A percentile compares a stretch with the other conserved stretches of the same genome.
Evolutionary conservation across 1,140 invertebrate genomes (phyloP).

Genomic region (Drosophila tsacasi): DNA sequence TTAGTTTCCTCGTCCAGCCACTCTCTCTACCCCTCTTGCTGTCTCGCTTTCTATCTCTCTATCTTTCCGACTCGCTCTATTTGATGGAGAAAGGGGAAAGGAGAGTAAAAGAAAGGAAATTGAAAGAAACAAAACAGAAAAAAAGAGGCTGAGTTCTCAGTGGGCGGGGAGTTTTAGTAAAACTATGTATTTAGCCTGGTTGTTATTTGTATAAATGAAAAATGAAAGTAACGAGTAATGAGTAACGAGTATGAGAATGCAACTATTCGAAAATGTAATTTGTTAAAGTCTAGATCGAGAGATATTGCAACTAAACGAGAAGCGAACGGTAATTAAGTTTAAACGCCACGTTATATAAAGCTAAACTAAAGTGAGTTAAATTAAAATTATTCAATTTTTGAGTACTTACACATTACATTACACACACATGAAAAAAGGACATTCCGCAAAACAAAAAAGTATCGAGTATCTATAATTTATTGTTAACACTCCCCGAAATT

Average conservation of each 20-base stretch:
- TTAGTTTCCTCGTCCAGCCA: slow-evolving; percentile 33
- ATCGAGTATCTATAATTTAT: slow-evolving; percentile 47
- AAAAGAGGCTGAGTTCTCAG: slow-evolving; percentile 31
- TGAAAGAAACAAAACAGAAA: not conserved
- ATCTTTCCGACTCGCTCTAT: slow-evolving; percentile 14
- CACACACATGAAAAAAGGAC: slow-evolving; percentile 48
- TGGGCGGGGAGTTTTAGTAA: slow-evolving; percentile 42
- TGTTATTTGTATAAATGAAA: slow-evolving; percentile 57
- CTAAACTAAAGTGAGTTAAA: slow-evolving; percentile 33
- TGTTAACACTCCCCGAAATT: slow-evolving; percentile 29
- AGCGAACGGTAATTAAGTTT: slow-evolving; percentile 36
- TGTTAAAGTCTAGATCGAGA: slow-evolving; percentile 36
- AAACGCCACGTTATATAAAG: slow-evolving; percentile 45
- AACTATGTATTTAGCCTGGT: slow-evolving; percentile 57
- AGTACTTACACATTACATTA: slow-evolving; percentile 52
- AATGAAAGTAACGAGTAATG: slow-evolving; percentile 35
- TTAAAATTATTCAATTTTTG: slow-evolving; percentile 46
- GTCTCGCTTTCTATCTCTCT: not conserved
- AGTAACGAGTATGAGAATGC: slow-evolving; percentile 16
- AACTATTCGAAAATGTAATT: slow-evolving; percentile 42
- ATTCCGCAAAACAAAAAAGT: slow-evolving; percentile 51
- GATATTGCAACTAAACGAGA: slow-evolving; percentile 38
- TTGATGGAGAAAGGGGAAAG: not conserved
- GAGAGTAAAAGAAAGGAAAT: not conserved
- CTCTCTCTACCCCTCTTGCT: slow-evolving; percentile 1